Conservation (phyloP, 2,888 invertebrate genomes). For the Diloba caeruleocephala region DNA sequence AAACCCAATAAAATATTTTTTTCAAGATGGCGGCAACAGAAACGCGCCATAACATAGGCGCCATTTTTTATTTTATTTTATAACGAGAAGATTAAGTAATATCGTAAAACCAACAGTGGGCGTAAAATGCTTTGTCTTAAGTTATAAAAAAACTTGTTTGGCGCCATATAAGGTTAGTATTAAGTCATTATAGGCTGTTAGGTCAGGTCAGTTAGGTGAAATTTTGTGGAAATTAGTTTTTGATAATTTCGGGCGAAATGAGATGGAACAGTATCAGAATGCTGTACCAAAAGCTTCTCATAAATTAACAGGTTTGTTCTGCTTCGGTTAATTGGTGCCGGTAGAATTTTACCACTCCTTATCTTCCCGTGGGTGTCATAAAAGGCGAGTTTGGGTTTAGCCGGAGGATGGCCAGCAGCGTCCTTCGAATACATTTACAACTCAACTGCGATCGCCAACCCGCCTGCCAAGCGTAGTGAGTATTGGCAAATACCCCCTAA, state of each 20-base stretch:
- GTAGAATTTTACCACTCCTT: too few species aligned
- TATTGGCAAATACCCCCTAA: too few species aligned
- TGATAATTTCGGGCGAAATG: constrained; percentile 16
- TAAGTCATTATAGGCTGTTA: constrained; percentile 59
- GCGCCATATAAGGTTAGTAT: constrained; percentile 56
- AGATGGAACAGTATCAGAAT: not conserved
- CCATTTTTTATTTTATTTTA: constrained; percentile 69
- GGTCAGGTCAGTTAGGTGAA: constrained; percentile 52
- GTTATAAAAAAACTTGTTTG: constrained; percentile 57
- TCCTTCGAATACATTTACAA: too few species aligned
- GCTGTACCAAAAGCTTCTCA: not conserved
- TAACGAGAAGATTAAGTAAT: constrained; percentile 78
- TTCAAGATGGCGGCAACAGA: constrained; percentile 57
- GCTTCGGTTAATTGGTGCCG: too few species aligned
- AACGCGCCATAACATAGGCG: constrained; percentile 68
- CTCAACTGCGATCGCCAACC: too few species aligned
- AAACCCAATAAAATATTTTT: constrained; percentile 65
- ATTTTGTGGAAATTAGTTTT: constrained; percentile 46
- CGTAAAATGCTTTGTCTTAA: constrained; percentile 71
- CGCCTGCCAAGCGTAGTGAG: too few species aligned
- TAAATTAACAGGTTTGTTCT: not conserved
- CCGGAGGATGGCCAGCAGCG: too few species aligned
- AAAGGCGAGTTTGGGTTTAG: too few species aligned
- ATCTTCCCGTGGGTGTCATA: too few species aligned
- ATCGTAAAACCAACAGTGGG: constrained; percentile 84